Base-by-base conservation (phyloP, 2,888 invertebrate species). In the Oligia fasciuncula region DNA sequence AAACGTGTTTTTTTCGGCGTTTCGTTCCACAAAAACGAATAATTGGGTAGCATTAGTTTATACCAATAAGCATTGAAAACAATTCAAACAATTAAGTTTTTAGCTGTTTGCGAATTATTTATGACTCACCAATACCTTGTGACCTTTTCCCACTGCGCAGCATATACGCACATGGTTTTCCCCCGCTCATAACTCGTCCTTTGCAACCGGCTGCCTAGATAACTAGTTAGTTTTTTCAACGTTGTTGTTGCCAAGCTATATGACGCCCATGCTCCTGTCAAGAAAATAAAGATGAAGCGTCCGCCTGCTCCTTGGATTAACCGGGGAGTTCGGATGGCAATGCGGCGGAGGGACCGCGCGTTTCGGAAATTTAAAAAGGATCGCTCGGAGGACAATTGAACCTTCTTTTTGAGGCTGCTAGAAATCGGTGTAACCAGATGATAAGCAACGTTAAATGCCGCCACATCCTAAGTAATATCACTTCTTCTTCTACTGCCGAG, bases 111-210 rank as follows among this genome's bases (percentile, higher is more conserved):
- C 4, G 29, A 51, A 49, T 46, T n/a, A 68, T 11, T 19, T 13
- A 14, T 76, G 6, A 13, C 14, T 40, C 14, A 19, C 17, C 4
- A 60, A 69, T 43, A 35, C 23, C 29, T 68, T 46, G 13, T 71
- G 67, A 60, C 51, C 43, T 72, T n/a, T 62, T 14, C 4, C 46
- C 4, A 29, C 14, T 40, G 8, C 9, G 1, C 14, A 46, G 11
- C n/a, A n/a, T 62, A n/a, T 68, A 62, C 29, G 43, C 43, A 70
- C 13, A 13, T 0, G 46, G 63, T 43, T 72, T 85, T 69, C 29
- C 43, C 72, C n/a, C 2, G 5, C 14, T 13, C 23, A 29, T 49
- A 63, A 72, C 46, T 71, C 29, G 35, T 69, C 2, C 11, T 73
- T 40, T 60, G 8, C n/a, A 57, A 35, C 49, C 14, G 2, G 23